Percentiles rank a stretch among this genome's conserved stretches.
These are phyloP conservation scores for Onychomys arenicola DNA, from an alignment of 2,797 vertebrate species.

Conservation along the genomic window DNA sequence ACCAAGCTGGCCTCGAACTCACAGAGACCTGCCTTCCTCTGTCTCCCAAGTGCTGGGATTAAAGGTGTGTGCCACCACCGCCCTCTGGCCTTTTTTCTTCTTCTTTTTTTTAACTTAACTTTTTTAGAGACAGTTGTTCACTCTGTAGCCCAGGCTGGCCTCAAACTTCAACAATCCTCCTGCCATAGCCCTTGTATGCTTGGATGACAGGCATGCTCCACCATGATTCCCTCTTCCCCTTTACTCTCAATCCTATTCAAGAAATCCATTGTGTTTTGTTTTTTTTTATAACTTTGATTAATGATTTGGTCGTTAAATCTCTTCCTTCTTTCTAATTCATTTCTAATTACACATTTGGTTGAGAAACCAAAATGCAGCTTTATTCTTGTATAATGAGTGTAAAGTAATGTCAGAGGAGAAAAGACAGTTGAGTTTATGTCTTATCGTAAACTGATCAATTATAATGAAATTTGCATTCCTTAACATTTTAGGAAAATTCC, in stretches of 20 bases:
- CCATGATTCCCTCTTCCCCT: background rate
- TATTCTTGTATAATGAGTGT: background rate
- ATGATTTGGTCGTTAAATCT: conserved; percentile 16
- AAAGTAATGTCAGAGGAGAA: background rate
- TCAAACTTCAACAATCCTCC: background rate
- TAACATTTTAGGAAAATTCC: background rate
- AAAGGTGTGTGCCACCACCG: no score
- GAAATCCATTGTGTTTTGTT: background rate
- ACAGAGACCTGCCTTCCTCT: no score
- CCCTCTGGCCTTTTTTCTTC: no score
- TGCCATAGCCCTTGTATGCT: no score
- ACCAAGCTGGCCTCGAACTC: no score
- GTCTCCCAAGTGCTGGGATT: no score
- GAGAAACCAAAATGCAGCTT: background rate
- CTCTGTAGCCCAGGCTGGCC: background rate
- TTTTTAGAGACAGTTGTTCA: background rate
- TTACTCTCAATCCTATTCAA: background rate
- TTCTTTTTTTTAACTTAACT: no score
- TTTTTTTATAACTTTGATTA: background rate
- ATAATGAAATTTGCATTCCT: conserved; percentile 41
- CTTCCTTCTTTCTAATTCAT: conserved; percentile 31
- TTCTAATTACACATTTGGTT: conserved; percentile 41
- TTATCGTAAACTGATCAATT: conserved; percentile 24
- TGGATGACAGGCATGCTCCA: background rate
- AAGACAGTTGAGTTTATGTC: conserved; percentile 24